phyloP scores from a whole-genome alignment of 2,888 invertebrate species.

The Lasioglossum villosulum region DNA sequence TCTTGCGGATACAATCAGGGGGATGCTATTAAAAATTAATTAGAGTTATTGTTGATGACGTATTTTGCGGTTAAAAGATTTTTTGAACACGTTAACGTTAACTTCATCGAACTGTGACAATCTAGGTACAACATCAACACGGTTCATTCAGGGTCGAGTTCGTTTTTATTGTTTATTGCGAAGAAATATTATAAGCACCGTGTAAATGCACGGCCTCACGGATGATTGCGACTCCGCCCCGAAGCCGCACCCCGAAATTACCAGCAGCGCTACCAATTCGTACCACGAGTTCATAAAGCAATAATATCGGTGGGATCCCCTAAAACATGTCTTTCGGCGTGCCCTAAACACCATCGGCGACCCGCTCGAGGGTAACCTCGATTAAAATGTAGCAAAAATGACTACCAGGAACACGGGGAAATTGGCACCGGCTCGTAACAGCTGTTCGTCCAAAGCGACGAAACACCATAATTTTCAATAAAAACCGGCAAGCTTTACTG shows the following conservation, averaged over 20 bases:
- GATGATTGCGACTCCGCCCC: not conserved
- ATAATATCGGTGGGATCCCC: not conserved
- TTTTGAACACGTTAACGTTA: too few relatives aligned
- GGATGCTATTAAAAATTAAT: too few relatives aligned
- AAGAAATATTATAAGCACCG: not conserved
- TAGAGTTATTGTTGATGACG: too few relatives aligned
- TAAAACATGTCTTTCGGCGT: not conserved
- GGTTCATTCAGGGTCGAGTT: too few relatives aligned
- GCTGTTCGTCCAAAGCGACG: not conserved
- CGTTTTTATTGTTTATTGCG: too few relatives aligned
- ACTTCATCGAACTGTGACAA: too few relatives aligned
- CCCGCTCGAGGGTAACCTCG: not conserved
- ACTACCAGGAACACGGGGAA: not conserved
- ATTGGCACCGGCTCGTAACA: conserved; percentile 4
- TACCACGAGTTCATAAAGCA: not conserved
- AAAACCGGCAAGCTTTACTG: not conserved
- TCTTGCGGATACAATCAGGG: too few relatives aligned
- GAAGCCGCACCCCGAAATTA: not conserved
- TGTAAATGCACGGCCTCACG: not conserved
- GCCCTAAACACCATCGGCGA: not conserved
- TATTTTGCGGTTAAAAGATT: too few relatives aligned
- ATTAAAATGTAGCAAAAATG: conserved; percentile 17
- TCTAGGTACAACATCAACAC: too few relatives aligned
- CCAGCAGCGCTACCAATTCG: not conserved
- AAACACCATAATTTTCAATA: not conserved